phyloP scores from a whole-genome alignment of 2,797 vertebrate genomes.

The Carduelis carduelis region DNA sequence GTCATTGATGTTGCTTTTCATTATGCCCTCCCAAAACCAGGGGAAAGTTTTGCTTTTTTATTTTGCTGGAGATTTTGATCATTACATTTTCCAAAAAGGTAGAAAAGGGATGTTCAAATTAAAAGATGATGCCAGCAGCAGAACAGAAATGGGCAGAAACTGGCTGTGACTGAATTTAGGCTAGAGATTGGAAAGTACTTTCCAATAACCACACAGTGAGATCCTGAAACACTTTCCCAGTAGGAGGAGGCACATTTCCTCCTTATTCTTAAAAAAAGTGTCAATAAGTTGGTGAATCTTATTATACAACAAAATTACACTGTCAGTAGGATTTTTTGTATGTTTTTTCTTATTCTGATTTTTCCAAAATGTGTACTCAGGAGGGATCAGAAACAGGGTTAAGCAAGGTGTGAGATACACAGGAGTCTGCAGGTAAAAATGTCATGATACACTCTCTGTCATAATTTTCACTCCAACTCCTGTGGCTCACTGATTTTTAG shows the following conservation, averaged over 20 bases:
- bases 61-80: not conserved
- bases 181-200: not conserved
- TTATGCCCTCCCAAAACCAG: not conserved
- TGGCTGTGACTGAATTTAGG: not conserved
- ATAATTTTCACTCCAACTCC: not conserved
- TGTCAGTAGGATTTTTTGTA: not conserved
- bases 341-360: not conserved
- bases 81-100: not conserved
- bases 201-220: not conserved
- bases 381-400: not conserved
- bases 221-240: not conserved
- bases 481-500: not conserved
- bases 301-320: not conserved
- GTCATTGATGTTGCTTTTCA: not conserved
- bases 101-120: not conserved
- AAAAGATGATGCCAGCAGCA: not conserved
- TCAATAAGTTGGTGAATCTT: not conserved
- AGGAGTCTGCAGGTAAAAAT: not conserved
- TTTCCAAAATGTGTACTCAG: not conserved
- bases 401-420: not conserved
- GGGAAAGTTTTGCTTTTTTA: not conserved
- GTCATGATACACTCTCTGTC: not conserved
- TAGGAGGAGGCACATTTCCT: not conserved
- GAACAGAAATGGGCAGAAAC: not conserved
- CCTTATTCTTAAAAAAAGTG: not conserved